Base-by-base conservation (phyloP, 2,888 invertebrate species). In the Sussaba pulchella region DNA sequence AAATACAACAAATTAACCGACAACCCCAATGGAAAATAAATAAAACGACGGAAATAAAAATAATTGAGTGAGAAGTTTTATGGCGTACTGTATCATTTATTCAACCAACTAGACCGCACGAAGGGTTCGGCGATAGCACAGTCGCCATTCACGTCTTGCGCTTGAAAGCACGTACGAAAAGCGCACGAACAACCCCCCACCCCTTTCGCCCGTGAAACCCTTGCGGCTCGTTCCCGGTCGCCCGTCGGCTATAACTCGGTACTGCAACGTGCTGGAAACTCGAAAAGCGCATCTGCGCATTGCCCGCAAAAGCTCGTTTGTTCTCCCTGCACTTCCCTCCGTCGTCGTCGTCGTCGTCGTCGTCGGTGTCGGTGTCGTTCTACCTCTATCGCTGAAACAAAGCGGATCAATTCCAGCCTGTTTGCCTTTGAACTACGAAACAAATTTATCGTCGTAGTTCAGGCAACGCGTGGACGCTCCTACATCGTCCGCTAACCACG, bases 341-440 rank as follows among this genome's bases (percentile, higher is more conserved):
- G 10, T 39, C 43, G 59, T 52, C 31, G 36, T 52, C 39, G 39
- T 2, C 39, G 39, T 39, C 39, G 39, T 39, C 8, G 10, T 12
- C 12, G 10, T 39, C 39, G n/a, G n/a, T n/a, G n/a, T n/a, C n/a
- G n/a, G n/a, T n/a, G n/a, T 4, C 39, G 2, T 12, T 50, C 50
- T 50, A 10, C 24, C 45, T 47, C 24, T 26, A 41, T 63, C 47
- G 66, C 59, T 66, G 80, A 83, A 85, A 82, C 75, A 82, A 81
- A 87, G 85, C 80, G 84, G 83, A 87, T 87, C 86, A 86, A 87
- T 86, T 87, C 84, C 84, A 85, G 82, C 83, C 84, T 84, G 87
- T 85, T 87, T 87, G 85, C 80, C 82, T 85, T 85, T 83, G 84
- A 85, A 71, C 85, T 73, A 57, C 57, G 82, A 87, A 84, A 82